Conservation (phyloP, 2,888 invertebrate species). For the Limnephilus auricula region DNA sequence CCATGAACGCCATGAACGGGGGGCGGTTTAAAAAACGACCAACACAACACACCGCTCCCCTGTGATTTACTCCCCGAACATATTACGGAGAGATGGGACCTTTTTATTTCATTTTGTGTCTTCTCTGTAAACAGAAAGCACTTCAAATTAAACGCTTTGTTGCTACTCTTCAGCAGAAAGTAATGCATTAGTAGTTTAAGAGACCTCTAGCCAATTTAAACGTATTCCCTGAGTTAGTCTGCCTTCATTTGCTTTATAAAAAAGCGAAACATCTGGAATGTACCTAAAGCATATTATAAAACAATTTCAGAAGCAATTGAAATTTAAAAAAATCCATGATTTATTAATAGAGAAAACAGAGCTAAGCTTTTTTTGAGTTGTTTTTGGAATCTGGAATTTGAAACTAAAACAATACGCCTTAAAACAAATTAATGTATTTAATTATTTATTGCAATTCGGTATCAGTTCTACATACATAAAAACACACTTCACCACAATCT, state of each 20-base stretch:
- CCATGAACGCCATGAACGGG: not conserved
- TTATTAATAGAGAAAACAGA: no score
- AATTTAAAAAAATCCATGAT: no score
- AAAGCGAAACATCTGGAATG: not conserved
- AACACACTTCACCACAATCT: no score
- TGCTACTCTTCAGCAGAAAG: not conserved
- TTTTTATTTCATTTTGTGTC: conserved; percentile 15
- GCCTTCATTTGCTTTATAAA: not conserved
- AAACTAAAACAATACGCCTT: no score
- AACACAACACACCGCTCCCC: not conserved
- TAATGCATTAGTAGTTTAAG: not conserved
- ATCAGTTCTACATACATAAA: no score
- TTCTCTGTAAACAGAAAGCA: not conserved
- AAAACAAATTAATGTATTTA: no score
- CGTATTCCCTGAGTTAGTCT: not conserved
- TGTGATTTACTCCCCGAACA: conserved; percentile 27
- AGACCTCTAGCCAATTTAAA: not conserved
- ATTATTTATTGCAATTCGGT: no score
- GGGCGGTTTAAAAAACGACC: not conserved
- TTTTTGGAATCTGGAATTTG: no score
- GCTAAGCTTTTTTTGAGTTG: no score
- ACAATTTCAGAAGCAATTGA: not conserved
- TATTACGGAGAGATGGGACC: conserved; percentile 7
- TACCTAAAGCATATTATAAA: not conserved
- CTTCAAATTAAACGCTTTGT: conserved; percentile 9